Evolutionary conservation across 2,797 vertebrate species (phyloP).

Genomic region (Coreius guichenoti): DNA sequence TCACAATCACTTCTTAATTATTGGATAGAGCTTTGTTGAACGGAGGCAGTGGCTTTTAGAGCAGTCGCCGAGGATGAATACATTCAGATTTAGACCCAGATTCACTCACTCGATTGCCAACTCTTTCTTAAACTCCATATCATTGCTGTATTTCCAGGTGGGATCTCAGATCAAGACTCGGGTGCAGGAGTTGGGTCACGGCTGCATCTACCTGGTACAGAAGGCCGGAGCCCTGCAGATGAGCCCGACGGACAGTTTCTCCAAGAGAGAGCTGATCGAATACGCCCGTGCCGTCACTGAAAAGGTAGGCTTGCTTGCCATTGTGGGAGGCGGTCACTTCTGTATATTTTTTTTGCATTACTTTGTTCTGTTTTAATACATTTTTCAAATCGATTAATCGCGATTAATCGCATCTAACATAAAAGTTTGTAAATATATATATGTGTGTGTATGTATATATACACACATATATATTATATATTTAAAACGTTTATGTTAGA

Average conservation of each 20-base stretch:
- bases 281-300: constrained; percentile 94
- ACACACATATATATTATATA: no score
- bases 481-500: neutral
- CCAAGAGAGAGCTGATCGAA: constrained; percentile 95
- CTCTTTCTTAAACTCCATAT: neutral
- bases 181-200: constrained; percentile 95
- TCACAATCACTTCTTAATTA: constrained; percentile 59
- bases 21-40: constrained; percentile 47
- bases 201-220: constrained; percentile 98
- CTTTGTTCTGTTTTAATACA: neutral
- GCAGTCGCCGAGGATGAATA: neutral
- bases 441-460: no score
- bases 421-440: no score
- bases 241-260: constrained; percentile 92
- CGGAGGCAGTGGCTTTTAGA: constrained; percentile 33
- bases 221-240: constrained; percentile 96
- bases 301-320: constrained; percentile 81
- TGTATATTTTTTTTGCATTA: neutral
- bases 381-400: neutral
- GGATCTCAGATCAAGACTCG: constrained; percentile 94
- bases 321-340: neutral
- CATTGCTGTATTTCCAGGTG: constrained; percentile 74
- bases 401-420: no score
- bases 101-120: neutral
- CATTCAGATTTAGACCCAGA: neutral